Conservation (phyloP, 2,888 invertebrate species). For the Keiferia lycopersicella region DNA sequence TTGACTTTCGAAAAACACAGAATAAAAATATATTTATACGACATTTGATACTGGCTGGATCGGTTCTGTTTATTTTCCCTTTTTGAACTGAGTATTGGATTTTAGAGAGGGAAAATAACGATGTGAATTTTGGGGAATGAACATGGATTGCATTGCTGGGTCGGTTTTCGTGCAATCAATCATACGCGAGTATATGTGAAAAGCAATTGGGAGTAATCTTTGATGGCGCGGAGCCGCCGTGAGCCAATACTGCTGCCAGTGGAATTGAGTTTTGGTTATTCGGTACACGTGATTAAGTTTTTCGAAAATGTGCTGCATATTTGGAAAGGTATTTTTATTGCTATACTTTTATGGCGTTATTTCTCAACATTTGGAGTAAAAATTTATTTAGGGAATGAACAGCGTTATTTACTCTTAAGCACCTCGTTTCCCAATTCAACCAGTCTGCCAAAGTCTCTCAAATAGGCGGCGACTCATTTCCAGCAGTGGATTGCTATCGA, state of each 20-base stretch:
- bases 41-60: constrained; percentile 51
- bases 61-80: constrained; percentile 42
- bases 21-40: constrained; percentile 66
- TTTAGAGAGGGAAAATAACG: constrained; percentile 20
- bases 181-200: constrained; percentile 21
- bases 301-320: neutral
- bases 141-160: constrained; percentile 16
- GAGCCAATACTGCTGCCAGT: constrained; percentile 2
- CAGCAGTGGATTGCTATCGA: too few relatives aligned
- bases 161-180: constrained; percentile 25
- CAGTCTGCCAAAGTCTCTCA: too few relatives aligned
- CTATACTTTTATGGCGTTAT: neutral
- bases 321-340: neutral
- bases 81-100: constrained; percentile 36
- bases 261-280: neutral
- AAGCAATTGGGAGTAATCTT: constrained; percentile 29
- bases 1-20: constrained; percentile 63
- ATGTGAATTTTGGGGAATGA: constrained; percentile 20
- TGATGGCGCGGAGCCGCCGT: neutral
- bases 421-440: too few relatives aligned
- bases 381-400: too few relatives aligned
- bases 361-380: too few relatives aligned
- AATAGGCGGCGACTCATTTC: too few relatives aligned
- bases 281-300: neutral
- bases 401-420: too few relatives aligned